Percentiles rank a stretch among this genome's conserved stretches.
These are phyloP conservation scores for Diphyllodes magnificus DNA, from an alignment of 2,113 vertebrate species.

Conservation along the genomic window DNA sequence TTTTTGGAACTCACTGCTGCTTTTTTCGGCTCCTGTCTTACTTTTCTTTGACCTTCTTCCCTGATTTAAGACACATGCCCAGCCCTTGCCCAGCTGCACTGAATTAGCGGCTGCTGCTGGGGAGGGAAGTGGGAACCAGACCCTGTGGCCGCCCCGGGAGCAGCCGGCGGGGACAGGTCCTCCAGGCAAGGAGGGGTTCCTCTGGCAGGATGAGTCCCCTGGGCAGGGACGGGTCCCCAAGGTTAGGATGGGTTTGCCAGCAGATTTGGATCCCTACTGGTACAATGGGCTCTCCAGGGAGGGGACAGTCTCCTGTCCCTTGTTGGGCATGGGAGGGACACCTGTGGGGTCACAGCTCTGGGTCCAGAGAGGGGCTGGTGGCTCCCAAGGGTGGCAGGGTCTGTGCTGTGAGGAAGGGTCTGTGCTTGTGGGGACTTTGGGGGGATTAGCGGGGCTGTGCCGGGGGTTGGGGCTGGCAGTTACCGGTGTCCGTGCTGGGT, in stretches of 20 bases:
- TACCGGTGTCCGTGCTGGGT: accelerated
- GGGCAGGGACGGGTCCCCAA: not conserved
- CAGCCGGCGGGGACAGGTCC: not conserved
- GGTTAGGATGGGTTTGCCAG: not conserved
- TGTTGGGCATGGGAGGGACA: no score
- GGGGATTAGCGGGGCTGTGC: not conserved
- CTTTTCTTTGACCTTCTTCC: slow-evolving; percentile 56
- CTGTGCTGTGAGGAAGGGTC: not conserved
- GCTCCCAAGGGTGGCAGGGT: accelerated
- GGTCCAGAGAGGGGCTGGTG: not conserved
- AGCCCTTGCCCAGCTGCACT: slow-evolving; percentile 42
- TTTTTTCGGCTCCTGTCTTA: slow-evolving; percentile 57
- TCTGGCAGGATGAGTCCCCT: not conserved
- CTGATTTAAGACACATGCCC: slow-evolving; percentile 59
- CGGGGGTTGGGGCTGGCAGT: not conserved
- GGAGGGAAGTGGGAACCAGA: not conserved
- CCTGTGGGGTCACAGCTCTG: not conserved
- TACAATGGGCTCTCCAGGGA: not conserved
- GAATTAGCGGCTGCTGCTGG: slow-evolving; percentile 45
- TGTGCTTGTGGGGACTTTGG: not conserved
- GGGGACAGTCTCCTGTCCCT: not conserved
- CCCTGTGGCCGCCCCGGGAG: not conserved
- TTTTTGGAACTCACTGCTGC: slow-evolving; percentile 36
- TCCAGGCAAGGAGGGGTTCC: not conserved
- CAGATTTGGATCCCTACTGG: not conserved